Base-by-base conservation (phyloP, 2,797 vertebrate genomes). In the Eulemur coronatus region DNA sequence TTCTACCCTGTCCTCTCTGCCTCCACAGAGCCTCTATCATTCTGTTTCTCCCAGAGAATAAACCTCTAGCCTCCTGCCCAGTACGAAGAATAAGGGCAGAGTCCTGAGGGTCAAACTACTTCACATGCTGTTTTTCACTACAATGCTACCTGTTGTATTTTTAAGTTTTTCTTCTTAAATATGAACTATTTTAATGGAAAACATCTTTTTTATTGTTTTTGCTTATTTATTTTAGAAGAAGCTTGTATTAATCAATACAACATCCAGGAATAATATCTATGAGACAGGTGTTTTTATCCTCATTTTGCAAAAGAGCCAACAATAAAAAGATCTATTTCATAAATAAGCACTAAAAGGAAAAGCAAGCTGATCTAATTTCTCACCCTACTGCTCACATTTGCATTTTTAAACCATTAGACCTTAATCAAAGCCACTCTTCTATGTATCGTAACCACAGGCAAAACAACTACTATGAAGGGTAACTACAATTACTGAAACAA, bases 261-360 rank as follows among this genome's bases (percentile, higher is more conserved):
- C 26, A 67, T 30, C 50, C n/a, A 84, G 20, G 90, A 84, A 90
- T 70, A 30, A 50, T 18, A 41, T n/a, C 46, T 57, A 11, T 57
- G 48, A 65, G 30, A 55, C 15, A 55, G 22, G n/a, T 55, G 33
- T 57, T 81, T 80, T 90, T 80, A 57, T 35, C 5, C 11, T 28
- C 15, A 73, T 91, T 86, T 80, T 80, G 20, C 59, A 73, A 80
- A 91, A 80, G 43, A 43, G 38, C 14, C 38, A 81, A 14, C 14
- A 61, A 65, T 80, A 81, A 48, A 73, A 87, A 82, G 2, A 55
- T 50, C 38, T 75, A 11, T 76, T 91, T 96, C 72, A 67, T 79
- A 89, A 67, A n/a, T 87, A 91, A 52, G 46, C 48, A 65, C 43
- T 95, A 85, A 94, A 86, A 95, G 35, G 43, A 87, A 97, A 88